Conservation (phyloP, 1,140 invertebrate species). For the Drosophila nebulosa region DNA sequence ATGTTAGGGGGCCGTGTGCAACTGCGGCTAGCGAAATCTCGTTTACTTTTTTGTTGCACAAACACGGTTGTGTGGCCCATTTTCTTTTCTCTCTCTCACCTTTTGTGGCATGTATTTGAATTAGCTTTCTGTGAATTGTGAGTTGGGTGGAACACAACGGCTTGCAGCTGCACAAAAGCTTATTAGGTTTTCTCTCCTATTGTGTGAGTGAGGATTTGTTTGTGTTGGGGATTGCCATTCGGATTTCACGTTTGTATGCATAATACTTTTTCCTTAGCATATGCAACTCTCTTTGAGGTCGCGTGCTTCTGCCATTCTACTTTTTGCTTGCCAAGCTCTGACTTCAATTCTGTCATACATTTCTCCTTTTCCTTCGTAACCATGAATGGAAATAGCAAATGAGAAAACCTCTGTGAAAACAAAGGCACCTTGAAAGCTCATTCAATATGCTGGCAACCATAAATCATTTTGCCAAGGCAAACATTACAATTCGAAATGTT, state of each 20-base stretch:
- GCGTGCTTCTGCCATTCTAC: slow-evolving; percentile 49
- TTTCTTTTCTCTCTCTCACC: slow-evolving; percentile 42
- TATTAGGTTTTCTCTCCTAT: slow-evolving; percentile 55
- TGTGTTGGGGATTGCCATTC: slow-evolving; percentile 3
- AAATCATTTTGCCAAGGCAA: background rate
- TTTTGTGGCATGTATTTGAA: slow-evolving; percentile 74
- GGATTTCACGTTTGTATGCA: slow-evolving; percentile 27
- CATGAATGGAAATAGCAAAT: background rate
- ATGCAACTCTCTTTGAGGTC: slow-evolving; percentile 70
- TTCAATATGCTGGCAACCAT: background rate
- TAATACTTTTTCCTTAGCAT: slow-evolving; percentile 61
- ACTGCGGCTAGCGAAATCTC: slow-evolving; percentile 66
- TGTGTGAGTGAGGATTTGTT: background rate
- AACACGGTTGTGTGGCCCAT: slow-evolving; percentile 16
- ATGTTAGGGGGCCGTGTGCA: slow-evolving; percentile 66
- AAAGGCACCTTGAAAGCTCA: background rate
- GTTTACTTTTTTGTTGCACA: slow-evolving; percentile 51
- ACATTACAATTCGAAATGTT: background rate
- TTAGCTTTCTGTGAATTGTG: slow-evolving; percentile 66
- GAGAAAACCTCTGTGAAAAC: background rate
- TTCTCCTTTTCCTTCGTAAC: slow-evolving; percentile 9
- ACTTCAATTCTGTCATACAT: slow-evolving; percentile 34
- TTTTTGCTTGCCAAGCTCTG: slow-evolving; percentile 16
- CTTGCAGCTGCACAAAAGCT: slow-evolving; percentile 75
- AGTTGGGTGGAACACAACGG: slow-evolving; percentile 52